Conservation (phyloP, 2,888 invertebrate species). For the Torymus aiolomorphi region DNA sequence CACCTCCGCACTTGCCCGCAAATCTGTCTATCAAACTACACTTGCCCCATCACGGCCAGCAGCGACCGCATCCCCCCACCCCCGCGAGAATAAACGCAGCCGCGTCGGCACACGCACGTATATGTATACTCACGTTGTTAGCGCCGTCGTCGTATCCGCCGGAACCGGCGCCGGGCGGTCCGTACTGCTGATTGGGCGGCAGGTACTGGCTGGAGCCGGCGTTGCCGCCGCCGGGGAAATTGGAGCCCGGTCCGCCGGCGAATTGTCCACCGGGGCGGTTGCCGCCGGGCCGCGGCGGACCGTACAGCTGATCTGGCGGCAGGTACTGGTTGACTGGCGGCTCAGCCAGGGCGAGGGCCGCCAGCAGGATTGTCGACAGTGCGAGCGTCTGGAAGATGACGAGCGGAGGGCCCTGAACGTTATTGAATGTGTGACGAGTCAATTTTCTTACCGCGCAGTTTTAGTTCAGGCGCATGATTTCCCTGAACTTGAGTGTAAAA, state of each 20-base stretch:
- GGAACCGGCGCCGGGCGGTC: constrained; percentile 60
- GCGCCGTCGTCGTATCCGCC: constrained; percentile 58
- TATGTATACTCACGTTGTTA: constrained; percentile 8
- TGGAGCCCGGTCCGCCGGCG: constrained; percentile 41
- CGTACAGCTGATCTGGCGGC: constrained; percentile 69
- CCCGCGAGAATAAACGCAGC: no score
- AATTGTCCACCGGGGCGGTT: constrained; percentile 51
- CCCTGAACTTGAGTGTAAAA: no score
- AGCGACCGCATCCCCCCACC: no score
- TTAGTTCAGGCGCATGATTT: no score
- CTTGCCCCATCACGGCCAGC: no score
- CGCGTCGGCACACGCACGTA: no score
- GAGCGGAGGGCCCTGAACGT: background rate
- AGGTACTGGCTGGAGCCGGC: constrained; percentile 64
- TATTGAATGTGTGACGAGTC: background rate
- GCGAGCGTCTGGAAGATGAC: constrained; percentile 28
- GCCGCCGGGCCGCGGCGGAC: constrained; percentile 60
- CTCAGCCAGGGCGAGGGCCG: constrained; percentile 63
- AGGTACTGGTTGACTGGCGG: constrained; percentile 70
- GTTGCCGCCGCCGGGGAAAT: constrained; percentile 51
- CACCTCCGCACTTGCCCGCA: no score
- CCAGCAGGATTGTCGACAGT: constrained; percentile 8
- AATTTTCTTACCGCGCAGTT: background rate
- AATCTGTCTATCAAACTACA: no score
- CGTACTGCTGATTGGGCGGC: constrained; percentile 70